A percentile compares a stretch with the other conserved stretches of the same genome.
These are phyloP conservation scores for Drosophila parabipectinata DNA, from an alignment of 1,140 invertebrate genomes.

Conservation along the genomic window DNA sequence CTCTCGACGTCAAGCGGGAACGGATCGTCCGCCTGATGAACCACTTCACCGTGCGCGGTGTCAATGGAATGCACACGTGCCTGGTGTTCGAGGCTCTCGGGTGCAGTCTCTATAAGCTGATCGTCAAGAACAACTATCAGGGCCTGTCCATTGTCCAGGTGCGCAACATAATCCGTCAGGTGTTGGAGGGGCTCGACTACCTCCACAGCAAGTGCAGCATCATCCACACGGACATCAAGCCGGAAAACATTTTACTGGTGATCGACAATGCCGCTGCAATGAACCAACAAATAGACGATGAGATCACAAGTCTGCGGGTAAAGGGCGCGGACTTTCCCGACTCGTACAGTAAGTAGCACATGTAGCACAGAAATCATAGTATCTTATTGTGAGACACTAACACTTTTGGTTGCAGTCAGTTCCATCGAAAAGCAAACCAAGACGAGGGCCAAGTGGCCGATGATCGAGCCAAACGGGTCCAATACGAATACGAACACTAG, in stretches of 20 bases:
- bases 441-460: slow-evolving; percentile 77
- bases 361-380: no score
- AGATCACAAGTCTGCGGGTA: slow-evolving; percentile 90
- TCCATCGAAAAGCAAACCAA: slow-evolving; percentile 83
- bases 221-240: slow-evolving; percentile 99
- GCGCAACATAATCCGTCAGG: slow-evolving; percentile 97
- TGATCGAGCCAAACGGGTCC: slow-evolving; percentile 78
- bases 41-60: slow-evolving; percentile 98
- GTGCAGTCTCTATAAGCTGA: slow-evolving; percentile 98
- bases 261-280: slow-evolving; percentile 92
- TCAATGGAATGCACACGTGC: slow-evolving; percentile 97
- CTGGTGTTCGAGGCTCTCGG: slow-evolving; percentile 99
- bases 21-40: slow-evolving; percentile 98
- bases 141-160: slow-evolving; percentile 98
- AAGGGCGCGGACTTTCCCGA: slow-evolving; percentile 85
- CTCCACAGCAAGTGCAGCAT: slow-evolving; percentile 98
- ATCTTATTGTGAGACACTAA: neutral
- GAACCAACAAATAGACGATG: slow-evolving; percentile 95
- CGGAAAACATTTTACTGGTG: slow-evolving; percentile 98
- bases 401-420: slow-evolving; percentile 58
- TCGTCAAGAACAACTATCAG: slow-evolving; percentile 98
- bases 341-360: slow-evolving; percentile 74
- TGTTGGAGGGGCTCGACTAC: slow-evolving; percentile 97
- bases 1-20: slow-evolving; percentile 93
- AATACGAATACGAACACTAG: slow-evolving; percentile 75